Percentiles rank a stretch among this genome's conserved stretches.
These are phyloP conservation scores for Polietes domitor DNA, from an alignment of 2,888 invertebrate genomes.

Conservation along the genomic window DNA sequence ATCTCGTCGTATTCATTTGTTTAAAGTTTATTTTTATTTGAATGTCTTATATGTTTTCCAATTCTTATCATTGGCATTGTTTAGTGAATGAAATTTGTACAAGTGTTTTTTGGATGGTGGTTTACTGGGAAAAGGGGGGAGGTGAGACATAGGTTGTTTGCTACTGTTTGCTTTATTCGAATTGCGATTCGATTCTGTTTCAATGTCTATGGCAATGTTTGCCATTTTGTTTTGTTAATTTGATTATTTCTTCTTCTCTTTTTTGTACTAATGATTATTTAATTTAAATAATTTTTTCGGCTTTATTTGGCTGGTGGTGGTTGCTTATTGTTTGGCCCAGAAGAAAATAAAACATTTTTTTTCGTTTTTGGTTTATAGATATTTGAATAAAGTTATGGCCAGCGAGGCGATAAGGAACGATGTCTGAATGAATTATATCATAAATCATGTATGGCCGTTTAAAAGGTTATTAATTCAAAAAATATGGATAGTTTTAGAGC, in stretches of 20 bases:
- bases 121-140: not conserved
- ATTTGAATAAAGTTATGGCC: not conserved
- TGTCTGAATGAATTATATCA: not conserved
- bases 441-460: not conserved
- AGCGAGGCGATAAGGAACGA: not conserved
- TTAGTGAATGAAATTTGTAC: not conserved
- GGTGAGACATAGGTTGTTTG: too few species aligned
- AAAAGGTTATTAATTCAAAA: not conserved
- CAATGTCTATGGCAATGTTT: not conserved
- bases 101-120: not conserved
- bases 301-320: not conserved
- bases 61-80: not conserved
- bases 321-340: not conserved
- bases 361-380: not conserved
- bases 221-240: constrained; percentile 1
- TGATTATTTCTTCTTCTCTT: not conserved
- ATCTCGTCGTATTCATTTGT: not conserved
- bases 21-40: not conserved
- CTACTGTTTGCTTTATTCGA: not conserved
- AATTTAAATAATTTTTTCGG: not conserved
- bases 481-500: not conserved
- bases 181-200: not conserved
- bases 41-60: not conserved
- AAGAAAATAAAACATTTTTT: not conserved
- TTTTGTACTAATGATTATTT: not conserved